phyloP scores from a whole-genome alignment of 2,888 invertebrate genomes.

The Lathronympha strigana region DNA sequence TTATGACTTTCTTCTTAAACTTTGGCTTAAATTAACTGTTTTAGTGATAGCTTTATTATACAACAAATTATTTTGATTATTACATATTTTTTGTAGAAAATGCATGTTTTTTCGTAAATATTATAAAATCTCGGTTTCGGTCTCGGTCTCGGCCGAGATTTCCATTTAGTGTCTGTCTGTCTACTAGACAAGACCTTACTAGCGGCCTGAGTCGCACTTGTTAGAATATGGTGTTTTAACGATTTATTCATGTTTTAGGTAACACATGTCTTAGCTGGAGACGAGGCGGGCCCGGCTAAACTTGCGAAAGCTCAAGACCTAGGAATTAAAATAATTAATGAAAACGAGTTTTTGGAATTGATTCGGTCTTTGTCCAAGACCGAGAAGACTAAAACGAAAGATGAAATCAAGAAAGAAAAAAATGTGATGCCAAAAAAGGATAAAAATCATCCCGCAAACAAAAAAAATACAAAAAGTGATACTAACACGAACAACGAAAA shows the following conservation, averaged over 20 bases:
- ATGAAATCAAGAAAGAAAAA: slow-evolving; percentile 54
- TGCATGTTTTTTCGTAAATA: too few relatives aligned
- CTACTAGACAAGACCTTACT: too few relatives aligned
- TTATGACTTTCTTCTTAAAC: too few relatives aligned
- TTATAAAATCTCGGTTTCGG: too few relatives aligned
- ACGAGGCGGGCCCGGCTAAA: slow-evolving; percentile 94
- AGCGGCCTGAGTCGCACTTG: too few relatives aligned
- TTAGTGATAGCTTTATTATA: too few relatives aligned
- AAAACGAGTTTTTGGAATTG: slow-evolving; percentile 92
- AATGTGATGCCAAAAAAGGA: slow-evolving; percentile 49
- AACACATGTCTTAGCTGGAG: slow-evolving; percentile 92
- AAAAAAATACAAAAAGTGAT: slow-evolving; percentile 46
- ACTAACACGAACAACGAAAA: slow-evolving; percentile 37
- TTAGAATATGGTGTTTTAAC: too few relatives aligned
- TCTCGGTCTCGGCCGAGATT: too few relatives aligned
- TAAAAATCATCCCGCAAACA: slow-evolving; percentile 42
- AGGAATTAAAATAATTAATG: slow-evolving; percentile 89
- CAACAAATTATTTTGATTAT: too few relatives aligned
- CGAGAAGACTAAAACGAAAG: slow-evolving; percentile 46
- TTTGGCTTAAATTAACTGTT: too few relatives aligned
- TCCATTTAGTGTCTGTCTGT: too few relatives aligned
- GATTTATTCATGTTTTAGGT: slow-evolving; percentile 68
- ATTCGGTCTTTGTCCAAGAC: slow-evolving; percentile 84
- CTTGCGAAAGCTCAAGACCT: slow-evolving; percentile 89
- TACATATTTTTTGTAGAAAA: too few relatives aligned